Evolutionary conservation across 2,888 invertebrate genomes (phyloP).

Genomic region (Philopedon plagiatum): DNA sequence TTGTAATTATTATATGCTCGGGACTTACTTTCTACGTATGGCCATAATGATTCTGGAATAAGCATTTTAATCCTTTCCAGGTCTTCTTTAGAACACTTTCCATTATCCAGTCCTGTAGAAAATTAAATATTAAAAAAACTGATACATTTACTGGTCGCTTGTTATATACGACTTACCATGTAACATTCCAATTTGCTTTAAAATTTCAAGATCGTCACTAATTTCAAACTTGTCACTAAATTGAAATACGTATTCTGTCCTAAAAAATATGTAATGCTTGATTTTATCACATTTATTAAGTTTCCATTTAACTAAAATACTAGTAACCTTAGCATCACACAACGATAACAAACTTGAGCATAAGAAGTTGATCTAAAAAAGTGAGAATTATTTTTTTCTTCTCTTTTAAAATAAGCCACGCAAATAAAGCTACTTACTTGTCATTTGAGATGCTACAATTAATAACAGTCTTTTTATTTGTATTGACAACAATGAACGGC

Average conservation of each 20-base stretch:
- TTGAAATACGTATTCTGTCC: conserved; percentile 98
- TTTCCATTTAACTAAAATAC: no score
- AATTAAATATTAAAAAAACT: conserved; percentile 22
- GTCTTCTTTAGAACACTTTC: conserved; percentile 87
- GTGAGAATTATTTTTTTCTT: no score
- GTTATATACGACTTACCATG: conserved; percentile 87
- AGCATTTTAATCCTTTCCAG: conserved; percentile 88
- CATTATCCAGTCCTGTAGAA: conserved; percentile 86
- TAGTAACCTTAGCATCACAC: no score
- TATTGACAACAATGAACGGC: conserved; percentile 99
- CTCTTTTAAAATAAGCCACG: no score
- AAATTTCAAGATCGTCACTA: conserved; percentile 97
- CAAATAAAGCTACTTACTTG: conserved; percentile 80
- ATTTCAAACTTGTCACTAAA: conserved; percentile 99
- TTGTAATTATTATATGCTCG: no score
- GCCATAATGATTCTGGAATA: conserved; percentile 93
- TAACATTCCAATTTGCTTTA: conserved; percentile 96
- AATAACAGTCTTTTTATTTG: conserved; percentile 97
- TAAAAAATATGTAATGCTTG: conserved; percentile 63
- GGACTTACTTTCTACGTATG: conserved; percentile 91
- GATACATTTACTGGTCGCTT: no score
- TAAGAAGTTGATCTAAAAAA: no score
- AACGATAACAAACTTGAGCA: no score
- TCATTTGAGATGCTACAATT: conserved; percentile 99
- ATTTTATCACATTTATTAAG: neutral